These are phyloP conservation scores for Botrylloides violaceus DNA, from an alignment of 23 tunicate genomes.

Conservation along the genomic window DNA sequence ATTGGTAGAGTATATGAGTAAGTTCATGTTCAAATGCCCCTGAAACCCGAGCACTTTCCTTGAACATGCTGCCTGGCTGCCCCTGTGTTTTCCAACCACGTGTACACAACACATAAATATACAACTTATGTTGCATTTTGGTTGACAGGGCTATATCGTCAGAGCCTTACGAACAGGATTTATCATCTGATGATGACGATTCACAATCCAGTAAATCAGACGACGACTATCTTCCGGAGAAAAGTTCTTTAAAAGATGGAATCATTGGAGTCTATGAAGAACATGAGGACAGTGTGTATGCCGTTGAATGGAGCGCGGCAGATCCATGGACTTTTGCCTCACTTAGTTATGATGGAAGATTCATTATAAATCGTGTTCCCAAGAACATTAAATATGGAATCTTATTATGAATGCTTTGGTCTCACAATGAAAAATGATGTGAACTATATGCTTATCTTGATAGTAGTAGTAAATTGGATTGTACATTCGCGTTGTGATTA, in stretches of 20 bases:
- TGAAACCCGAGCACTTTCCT: too few species aligned
- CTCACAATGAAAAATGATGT: too few species aligned
- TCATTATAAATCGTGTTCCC: slow-evolving; percentile 95
- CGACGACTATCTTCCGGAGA: slow-evolving; percentile 11
- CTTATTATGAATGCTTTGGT: slow-evolving; percentile 41
- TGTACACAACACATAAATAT: neutral
- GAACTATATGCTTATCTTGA: too few species aligned
- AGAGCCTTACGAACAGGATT: slow-evolving; percentile 8
- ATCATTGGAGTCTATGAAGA: slow-evolving; percentile 82
- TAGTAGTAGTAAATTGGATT: too few species aligned
- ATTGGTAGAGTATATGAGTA: too few species aligned
- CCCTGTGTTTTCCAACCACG: neutral
- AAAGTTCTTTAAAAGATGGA: slow-evolving; percentile 35
- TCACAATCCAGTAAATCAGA: slow-evolving; percentile 10
- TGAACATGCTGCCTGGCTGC: neutral
- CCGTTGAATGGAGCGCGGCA: slow-evolving; percentile 88
- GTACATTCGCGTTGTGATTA: too few species aligned
- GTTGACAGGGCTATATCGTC: slow-evolving; percentile 16
- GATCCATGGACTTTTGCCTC: slow-evolving; percentile 99
- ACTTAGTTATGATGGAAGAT: slow-evolving; percentile 85
- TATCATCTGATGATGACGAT: neutral
- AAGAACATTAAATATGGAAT: slow-evolving; percentile 93
- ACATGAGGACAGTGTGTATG: slow-evolving; percentile 96
- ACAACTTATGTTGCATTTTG: too few species aligned
- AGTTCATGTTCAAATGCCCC: too few species aligned